These are phyloP conservation scores for Zaprionus davidi DNA, from an alignment of 1,140 invertebrate genomes.

Conservation along the genomic window DNA sequence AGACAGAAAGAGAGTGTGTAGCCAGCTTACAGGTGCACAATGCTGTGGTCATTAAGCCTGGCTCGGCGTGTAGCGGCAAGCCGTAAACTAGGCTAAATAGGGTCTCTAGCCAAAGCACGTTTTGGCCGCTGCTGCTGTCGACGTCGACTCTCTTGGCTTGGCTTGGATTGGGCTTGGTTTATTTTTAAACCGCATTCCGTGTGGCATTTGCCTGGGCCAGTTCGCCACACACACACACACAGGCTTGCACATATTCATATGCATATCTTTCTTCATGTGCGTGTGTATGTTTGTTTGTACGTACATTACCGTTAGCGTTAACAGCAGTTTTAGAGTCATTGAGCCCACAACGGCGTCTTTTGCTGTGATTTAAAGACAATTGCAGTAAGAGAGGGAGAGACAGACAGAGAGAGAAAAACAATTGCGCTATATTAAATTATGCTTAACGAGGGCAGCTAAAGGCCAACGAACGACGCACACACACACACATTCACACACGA, in stretches of 20 bases:
- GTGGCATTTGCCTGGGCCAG: slow-evolving; percentile 50
- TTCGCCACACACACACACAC: slow-evolving; percentile 3
- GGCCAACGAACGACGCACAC: slow-evolving; percentile 43
- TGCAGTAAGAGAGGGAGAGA: slow-evolving; percentile 26
- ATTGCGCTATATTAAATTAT: slow-evolving; percentile 77
- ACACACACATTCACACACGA: not conserved
- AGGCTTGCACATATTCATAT: not conserved
- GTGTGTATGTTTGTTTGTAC: slow-evolving; percentile 5
- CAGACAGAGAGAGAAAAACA: slow-evolving; percentile 51
- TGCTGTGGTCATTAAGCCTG: slow-evolving; percentile 54
- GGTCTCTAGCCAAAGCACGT: slow-evolving; percentile 78
- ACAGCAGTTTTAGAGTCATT: slow-evolving; percentile 61
- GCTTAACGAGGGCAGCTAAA: slow-evolving; percentile 59
- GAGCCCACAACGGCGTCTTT: slow-evolving; percentile 23
- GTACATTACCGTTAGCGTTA: slow-evolving; percentile 60
- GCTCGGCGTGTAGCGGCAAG: slow-evolving; percentile 30
- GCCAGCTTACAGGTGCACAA: slow-evolving; percentile 63
- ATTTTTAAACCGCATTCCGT: slow-evolving; percentile 80
- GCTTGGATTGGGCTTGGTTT: slow-evolving; percentile 63
- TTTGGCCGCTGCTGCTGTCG: slow-evolving; percentile 33
- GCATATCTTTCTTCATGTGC: not conserved
- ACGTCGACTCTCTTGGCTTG: slow-evolving; percentile 30
- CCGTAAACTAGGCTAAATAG: slow-evolving; percentile 79
- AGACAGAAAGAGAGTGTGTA: slow-evolving; percentile 1
- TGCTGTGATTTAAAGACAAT: slow-evolving; percentile 49